Conservation (phyloP, 2,113 vertebrate genomes). For the Patagioenas fasciata region DNA sequence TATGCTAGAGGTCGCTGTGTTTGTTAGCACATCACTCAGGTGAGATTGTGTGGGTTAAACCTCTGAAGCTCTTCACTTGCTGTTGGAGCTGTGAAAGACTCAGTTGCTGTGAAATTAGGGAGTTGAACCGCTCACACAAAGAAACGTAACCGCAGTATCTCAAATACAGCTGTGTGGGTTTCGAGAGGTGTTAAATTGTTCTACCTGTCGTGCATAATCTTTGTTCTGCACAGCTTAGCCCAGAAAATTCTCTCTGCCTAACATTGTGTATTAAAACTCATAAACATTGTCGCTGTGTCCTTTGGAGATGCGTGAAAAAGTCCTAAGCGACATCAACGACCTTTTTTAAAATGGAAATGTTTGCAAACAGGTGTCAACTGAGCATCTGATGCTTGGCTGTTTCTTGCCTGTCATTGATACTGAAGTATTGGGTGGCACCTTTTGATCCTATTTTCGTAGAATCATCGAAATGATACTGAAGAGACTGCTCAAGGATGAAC, state of each 20-base stretch:
- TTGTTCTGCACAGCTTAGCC: background rate
- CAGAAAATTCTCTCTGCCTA: background rate
- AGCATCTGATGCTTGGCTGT: background rate
- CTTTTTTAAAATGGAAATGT: background rate
- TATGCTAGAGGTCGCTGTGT: rapidly evolving
- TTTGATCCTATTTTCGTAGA: background rate
- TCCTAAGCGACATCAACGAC: background rate
- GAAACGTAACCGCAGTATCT: background rate
- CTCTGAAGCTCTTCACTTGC: background rate
- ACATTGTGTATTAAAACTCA: rapidly evolving
- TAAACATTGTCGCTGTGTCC: rapidly evolving
- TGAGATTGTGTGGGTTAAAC: background rate
- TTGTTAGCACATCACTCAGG: background rate
- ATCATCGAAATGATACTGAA: background rate
- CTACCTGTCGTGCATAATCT: background rate
- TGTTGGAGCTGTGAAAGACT: background rate
- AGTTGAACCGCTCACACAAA: background rate
- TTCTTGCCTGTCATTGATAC: background rate
- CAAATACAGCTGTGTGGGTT: background rate
- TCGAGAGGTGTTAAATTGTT: background rate
- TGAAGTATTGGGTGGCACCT: background rate
- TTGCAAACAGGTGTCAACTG: background rate
- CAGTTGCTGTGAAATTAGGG: background rate
- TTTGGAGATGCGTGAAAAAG: background rate
- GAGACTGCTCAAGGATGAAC: background rate